Conservation (phyloP, 2,888 invertebrate species). For the Tyria jacobaeae region DNA sequence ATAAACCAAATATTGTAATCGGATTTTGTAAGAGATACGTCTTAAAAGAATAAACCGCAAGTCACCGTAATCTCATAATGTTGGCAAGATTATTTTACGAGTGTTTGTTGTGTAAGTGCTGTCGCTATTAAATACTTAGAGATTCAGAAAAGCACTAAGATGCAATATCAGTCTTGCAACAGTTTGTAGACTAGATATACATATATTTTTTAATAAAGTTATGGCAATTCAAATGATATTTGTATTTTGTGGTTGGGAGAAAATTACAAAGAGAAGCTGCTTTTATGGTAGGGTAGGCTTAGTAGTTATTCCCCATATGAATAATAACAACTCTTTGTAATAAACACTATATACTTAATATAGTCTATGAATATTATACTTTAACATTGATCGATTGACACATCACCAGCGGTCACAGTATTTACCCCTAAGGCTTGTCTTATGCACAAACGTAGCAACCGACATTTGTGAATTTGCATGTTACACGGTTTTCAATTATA, state of each 20-base stretch:
- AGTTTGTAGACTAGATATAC: neutral
- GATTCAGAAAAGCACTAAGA: neutral
- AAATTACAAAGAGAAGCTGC: neutral
- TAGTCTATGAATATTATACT: neutral
- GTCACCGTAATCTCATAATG: neutral
- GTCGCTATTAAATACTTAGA: no score
- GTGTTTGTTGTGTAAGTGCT: neutral
- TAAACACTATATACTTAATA: no score
- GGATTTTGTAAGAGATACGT: neutral
- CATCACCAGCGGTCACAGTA: neutral
- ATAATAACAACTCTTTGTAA: neutral
- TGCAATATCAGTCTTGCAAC: neutral
- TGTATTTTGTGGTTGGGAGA: neutral
- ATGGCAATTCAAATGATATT: no score
- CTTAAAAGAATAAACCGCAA: neutral
- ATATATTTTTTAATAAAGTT: no score
- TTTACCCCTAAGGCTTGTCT: conserved; percentile 11
- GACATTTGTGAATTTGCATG: conserved; percentile 43
- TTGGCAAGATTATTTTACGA: no score
- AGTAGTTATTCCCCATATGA: no score
- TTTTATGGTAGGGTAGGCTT: neutral
- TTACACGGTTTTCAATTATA: conserved; percentile 46
- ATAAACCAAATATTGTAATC: neutral
- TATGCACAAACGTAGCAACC: conserved; percentile 14
- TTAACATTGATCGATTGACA: conserved; percentile 20